phyloP scores from a whole-genome alignment of 2,797 vertebrate genomes.

The Malurus leucopterus region DNA sequence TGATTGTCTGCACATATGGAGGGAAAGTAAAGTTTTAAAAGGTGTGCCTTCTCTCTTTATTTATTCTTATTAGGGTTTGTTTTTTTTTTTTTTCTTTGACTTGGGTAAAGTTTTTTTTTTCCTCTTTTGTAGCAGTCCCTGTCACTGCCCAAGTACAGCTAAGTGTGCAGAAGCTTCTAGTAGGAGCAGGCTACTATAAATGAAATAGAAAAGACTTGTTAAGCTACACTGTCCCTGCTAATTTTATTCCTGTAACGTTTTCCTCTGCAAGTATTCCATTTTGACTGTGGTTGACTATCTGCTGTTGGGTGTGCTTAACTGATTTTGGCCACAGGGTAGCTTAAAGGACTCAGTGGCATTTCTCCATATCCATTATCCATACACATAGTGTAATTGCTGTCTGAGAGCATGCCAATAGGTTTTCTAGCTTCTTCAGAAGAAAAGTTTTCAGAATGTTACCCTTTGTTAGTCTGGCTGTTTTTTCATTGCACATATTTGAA shows the following conservation, averaged over 20 bases:
- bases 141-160: neutral
- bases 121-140: neutral
- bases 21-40: neutral
- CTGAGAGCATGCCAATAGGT: neutral
- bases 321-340: neutral
- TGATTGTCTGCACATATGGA: neutral
- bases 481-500: neutral
- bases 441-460: neutral
- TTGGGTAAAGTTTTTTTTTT: neutral
- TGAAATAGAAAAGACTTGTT: neutral
- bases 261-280: neutral
- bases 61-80: neutral
- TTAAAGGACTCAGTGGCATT: neutral
- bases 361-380: no score
- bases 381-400: neutral
- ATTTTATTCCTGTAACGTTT: neutral
- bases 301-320: neutral
- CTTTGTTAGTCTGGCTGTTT: neutral
- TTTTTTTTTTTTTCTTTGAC: neutral
- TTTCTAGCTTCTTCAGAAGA: neutral
- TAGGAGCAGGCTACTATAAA: neutral
- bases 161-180: neutral
- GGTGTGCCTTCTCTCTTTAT: neutral
- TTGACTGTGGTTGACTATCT: neutral
- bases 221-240: neutral